These are phyloP conservation scores for Hippolais icterina DNA, from an alignment of 2,113 vertebrate genomes.

Conservation along the genomic window DNA sequence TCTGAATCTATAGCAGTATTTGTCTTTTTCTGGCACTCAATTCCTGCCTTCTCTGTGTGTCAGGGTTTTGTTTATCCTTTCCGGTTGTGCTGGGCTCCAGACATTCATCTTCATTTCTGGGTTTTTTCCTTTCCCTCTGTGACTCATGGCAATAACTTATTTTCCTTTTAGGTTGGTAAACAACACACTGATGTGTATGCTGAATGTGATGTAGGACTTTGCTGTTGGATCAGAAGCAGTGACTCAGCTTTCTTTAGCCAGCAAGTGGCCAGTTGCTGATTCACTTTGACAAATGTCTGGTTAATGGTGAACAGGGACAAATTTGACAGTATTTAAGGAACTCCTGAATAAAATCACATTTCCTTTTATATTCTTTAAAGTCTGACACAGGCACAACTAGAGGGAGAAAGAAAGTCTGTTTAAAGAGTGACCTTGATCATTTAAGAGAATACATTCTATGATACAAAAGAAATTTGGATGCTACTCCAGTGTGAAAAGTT, in stretches of 20 bases:
- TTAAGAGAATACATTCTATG: background rate
- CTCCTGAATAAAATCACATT: background rate
- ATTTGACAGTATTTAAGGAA: background rate
- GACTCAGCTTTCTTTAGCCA: constrained; percentile 7
- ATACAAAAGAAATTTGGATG: background rate
- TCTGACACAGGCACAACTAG: background rate
- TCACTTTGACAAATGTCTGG: background rate
- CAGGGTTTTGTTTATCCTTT: constrained; percentile 13
- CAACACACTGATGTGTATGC: background rate
- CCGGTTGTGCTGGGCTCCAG: background rate
- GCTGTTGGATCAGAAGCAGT: background rate
- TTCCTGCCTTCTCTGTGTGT: background rate
- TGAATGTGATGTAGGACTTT: background rate
- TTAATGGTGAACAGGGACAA: background rate
- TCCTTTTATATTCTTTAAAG: background rate
- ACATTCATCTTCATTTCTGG: constrained; percentile 31
- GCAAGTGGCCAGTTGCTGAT: background rate
- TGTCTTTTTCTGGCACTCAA: background rate
- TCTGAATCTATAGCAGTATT: constrained; percentile 12
- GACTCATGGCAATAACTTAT: constrained; percentile 8
- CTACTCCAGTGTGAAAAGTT: background rate
- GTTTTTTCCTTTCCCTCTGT: background rate
- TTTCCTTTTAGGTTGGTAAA: constrained; percentile 16
- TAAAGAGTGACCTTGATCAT: background rate
- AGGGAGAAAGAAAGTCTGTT: background rate